Base-by-base conservation (phyloP, 2,113 vertebrate genomes). In the Takifugu flavidus region DNA sequence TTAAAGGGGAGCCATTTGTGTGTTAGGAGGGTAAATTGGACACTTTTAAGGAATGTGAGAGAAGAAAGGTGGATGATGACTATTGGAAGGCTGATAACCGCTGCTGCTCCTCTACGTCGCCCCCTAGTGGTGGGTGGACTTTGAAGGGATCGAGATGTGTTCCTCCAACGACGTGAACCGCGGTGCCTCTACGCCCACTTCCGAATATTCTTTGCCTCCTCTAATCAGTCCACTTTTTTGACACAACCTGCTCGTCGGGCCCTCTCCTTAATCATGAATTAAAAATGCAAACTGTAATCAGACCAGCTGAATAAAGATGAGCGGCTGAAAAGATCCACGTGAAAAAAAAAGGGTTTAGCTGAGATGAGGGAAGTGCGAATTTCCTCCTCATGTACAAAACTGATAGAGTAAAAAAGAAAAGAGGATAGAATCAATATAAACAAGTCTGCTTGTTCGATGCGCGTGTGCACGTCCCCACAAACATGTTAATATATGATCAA, bases 241-340 rank as follows among this genome's bases (percentile, higher is more conserved):
- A 20, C 20, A 20, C 20, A 20, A 20, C 20, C 20, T 20, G 20
- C 20, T 20, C 20, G 20, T 20, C 20, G 20, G 20, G 20, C 20
- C 20, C 20, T 20, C 20, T 20, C 20, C 20, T 20, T 20, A 20
- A 20, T 20, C 20, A 66, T 65, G 75, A 74, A 75, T 72, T 78
- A 78, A 71, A 82, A 82, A 84, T 68, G 70, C 70, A 69, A 79
- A 76, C 74, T 77, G 62, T 81, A 77, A 83, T 86, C 85, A 86
- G 59, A 84, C 82, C 45, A 65, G 55, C 69, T 67, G 69, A 79
- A 81, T 72, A 76, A 69, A 82, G 70, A 82, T 72, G 79, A 84
- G 79, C 72, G 65, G 53, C 59, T 75, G 62, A 67, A 74, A 75
- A 73, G 58, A 54, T 67, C 49, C 44, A 64, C 64, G 71, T 59